Percentiles rank a stretch among this genome's conserved stretches.
phyloP scores from a whole-genome alignment of 1,140 invertebrate species.

The Geopemphigus sp. region DNA sequence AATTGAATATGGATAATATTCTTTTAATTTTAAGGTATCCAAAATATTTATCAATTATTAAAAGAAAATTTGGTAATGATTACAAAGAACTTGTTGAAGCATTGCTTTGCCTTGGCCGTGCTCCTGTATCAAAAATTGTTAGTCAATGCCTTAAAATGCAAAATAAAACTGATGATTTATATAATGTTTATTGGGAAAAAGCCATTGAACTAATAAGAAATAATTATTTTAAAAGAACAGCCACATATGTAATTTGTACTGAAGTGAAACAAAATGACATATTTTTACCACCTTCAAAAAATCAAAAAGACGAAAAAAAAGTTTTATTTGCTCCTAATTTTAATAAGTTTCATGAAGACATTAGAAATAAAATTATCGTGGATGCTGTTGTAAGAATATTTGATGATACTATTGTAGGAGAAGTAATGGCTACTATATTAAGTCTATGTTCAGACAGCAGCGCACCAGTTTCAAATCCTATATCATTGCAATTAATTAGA shows the following conservation, averaged over 20 bases:
- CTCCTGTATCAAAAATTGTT: constrained; percentile 34
- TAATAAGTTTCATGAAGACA: constrained; percentile 39
- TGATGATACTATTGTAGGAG: constrained; percentile 24
- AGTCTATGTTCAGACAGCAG: constrained; percentile 18
- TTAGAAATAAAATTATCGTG: constrained; percentile 36
- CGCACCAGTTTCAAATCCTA: constrained; percentile 40
- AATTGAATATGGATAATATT: constrained; percentile 37
- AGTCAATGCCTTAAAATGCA: constrained; percentile 23
- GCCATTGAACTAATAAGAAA: constrained; percentile 33
- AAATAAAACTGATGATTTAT: constrained; percentile 13
- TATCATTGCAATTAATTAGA: constrained; percentile 39
- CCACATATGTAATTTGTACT: constrained; percentile 31
- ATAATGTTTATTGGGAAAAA: constrained; percentile 38
- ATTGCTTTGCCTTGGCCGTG: constrained; percentile 24
- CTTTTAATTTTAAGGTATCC: constrained; percentile 36
- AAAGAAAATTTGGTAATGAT: constrained; percentile 35
- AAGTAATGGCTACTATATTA: constrained; percentile 43
- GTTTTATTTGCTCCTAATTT: constrained; percentile 26
- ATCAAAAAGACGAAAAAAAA: constrained; percentile 41
- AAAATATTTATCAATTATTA: constrained; percentile 36
- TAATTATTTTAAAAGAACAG: constrained; percentile 36
- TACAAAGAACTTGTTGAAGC: constrained; percentile 23
- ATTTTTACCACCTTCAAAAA: constrained; percentile 21
- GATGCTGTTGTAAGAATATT: constrained; percentile 37
- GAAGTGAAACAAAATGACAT: constrained; percentile 40